These are phyloP conservation scores for Agrochola litura DNA, from an alignment of 2,888 invertebrate genomes.

Conservation along the genomic window DNA sequence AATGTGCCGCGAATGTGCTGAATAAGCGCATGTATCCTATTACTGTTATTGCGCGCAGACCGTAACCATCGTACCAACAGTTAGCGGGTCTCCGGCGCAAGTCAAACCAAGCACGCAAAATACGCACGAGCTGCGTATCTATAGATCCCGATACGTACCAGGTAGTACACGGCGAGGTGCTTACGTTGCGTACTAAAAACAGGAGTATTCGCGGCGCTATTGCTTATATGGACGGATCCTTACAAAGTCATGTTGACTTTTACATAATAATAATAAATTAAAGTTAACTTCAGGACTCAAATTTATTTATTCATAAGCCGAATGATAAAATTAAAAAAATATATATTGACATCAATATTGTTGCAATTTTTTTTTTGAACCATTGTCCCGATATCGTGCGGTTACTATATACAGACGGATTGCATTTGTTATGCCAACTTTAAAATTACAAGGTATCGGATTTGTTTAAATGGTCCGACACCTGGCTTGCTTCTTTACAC, in stretches of 20 bases:
- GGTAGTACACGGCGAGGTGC: background rate
- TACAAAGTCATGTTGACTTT: conserved; percentile 9
- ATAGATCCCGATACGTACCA: background rate
- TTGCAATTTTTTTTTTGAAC: background rate
- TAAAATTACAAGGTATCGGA: background rate
- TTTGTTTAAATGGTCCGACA: background rate
- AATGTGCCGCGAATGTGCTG: background rate
- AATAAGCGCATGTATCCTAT: background rate
- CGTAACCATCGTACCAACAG: background rate
- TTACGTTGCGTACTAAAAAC: background rate
- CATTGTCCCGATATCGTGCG: too few relatives aligned
- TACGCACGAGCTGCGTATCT: background rate
- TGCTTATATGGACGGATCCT: conserved; percentile 7
- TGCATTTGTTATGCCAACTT: background rate
- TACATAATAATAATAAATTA: conserved; percentile 12
- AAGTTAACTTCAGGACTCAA: background rate
- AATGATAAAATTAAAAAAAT: background rate
- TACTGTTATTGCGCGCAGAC: conserved; percentile 8
- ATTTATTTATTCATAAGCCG: conserved; percentile 5
- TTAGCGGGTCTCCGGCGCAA: background rate
- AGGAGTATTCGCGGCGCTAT: background rate
- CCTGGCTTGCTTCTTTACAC: background rate
- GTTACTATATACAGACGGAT: background rate
- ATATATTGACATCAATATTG: background rate
- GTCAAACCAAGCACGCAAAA: background rate